Conservation (phyloP, 2,888 invertebrate species). For the Xylophagus ater region DNA sequence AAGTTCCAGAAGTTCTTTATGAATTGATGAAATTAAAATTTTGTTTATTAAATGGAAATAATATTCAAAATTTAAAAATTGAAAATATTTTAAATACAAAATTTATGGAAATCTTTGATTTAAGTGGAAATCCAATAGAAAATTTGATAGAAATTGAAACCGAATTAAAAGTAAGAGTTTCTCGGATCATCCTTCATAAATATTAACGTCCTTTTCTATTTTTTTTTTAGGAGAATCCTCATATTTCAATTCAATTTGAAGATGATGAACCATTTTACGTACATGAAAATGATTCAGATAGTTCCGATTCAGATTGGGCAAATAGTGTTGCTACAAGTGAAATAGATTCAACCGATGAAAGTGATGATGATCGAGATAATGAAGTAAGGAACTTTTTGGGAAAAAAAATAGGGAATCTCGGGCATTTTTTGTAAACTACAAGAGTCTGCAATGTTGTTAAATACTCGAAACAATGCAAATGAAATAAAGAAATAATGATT, state of each 20-base stretch:
- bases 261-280: background rate
- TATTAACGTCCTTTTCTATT: conserved; percentile 1
- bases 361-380: conserved; percentile 46
- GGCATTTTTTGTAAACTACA: background rate
- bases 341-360: conserved; percentile 48
- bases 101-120: conserved; percentile 44
- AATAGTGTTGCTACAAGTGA: conserved; percentile 51
- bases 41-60: conserved; percentile 44
- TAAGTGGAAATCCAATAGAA: conserved; percentile 44
- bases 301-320: conserved; percentile 46
- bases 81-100: conserved; percentile 29
- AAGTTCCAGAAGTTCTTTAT: conserved; percentile 42
- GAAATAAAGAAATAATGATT: no score
- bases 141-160: conserved; percentile 29
- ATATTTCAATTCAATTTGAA: conserved; percentile 10
- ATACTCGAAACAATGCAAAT: no score
- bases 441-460: no score
- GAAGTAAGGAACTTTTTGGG: conserved; percentile 35
- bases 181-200: conserved; percentile 6
- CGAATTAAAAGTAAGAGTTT: conserved; percentile 9
- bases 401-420: background rate
- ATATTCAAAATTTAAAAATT: conserved; percentile 10
- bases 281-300: conserved; percentile 32
- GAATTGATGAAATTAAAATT: conserved; percentile 43
- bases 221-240: conserved; percentile 11